phyloP scores from a whole-genome alignment of 2,888 invertebrate species.

The Stictocephala bisonia region DNA sequence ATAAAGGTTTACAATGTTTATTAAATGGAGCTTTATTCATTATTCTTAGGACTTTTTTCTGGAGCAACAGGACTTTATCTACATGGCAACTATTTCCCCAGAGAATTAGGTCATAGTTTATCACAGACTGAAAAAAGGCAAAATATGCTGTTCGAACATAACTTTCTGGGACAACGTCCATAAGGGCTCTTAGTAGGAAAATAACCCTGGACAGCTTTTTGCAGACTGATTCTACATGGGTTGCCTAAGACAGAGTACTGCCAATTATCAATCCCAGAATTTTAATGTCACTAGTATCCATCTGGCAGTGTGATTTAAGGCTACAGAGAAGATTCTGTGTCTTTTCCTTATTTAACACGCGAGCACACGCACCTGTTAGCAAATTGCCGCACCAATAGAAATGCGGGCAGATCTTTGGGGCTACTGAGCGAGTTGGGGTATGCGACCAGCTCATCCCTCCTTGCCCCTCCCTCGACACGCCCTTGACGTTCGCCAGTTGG shows the following conservation, averaged over 20 bases:
- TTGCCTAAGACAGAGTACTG: not conserved
- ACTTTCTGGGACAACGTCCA: not conserved
- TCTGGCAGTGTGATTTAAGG: not conserved
- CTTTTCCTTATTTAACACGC: not conserved
- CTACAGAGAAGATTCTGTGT: conserved; percentile 4
- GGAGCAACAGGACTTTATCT: not conserved
- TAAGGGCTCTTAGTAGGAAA: not conserved
- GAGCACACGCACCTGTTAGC: too few species aligned
- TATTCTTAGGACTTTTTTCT: not conserved
- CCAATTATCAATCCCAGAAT: not conserved
- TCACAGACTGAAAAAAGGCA: not conserved
- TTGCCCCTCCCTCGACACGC: too few species aligned
- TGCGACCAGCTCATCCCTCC: too few species aligned
- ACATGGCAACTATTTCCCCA: not conserved
- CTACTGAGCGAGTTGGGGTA: too few species aligned
- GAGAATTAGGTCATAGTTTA: not conserved
- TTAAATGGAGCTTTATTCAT: not conserved
- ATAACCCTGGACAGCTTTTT: not conserved
- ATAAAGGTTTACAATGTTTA: not conserved
- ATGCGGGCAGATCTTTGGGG: too few species aligned
- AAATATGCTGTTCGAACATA: not conserved
- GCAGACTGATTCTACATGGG: not conserved
- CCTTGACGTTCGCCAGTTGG: too few species aligned
- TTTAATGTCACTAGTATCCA: not conserved
- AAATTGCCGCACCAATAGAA: too few species aligned